phyloP scores from a whole-genome alignment of 2,888 invertebrate genomes.

The Caenorhabditis japonica region DNA sequence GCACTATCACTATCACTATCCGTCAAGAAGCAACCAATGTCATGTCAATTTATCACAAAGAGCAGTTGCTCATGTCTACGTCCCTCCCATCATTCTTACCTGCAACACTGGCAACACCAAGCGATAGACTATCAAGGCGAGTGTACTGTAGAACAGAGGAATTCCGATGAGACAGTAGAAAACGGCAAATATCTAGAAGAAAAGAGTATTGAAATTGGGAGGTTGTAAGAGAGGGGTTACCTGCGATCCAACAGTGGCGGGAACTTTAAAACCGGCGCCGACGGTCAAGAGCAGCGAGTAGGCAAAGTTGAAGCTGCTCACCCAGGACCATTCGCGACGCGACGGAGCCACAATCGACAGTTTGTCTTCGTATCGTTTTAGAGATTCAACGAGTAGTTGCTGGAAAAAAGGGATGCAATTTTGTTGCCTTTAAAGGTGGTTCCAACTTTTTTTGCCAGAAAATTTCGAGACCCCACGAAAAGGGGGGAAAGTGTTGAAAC shows the following conservation, averaged over 20 bases:
- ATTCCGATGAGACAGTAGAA: slow-evolving; percentile 72
- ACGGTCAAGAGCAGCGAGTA: slow-evolving; percentile 73
- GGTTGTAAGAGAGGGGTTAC: slow-evolving; percentile 31
- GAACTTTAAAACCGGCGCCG: slow-evolving; percentile 69
- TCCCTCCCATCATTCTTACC: slow-evolving; percentile 20
- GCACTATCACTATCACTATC: too few species aligned
- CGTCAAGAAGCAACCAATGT: too few species aligned
- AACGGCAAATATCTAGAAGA: slow-evolving; percentile 69
- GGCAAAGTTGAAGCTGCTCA: slow-evolving; percentile 72
- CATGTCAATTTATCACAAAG: not conserved
- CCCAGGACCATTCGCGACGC: slow-evolving; percentile 66
- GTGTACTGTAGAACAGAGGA: slow-evolving; percentile 71
- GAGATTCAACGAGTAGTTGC: slow-evolving; percentile 67
- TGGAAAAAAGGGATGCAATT: slow-evolving; percentile 41
- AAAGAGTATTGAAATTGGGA: not conserved
- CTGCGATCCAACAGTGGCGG: slow-evolving; percentile 69
- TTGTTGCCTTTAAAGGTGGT: not conserved
- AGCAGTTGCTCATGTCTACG: not conserved
- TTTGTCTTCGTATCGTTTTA: slow-evolving; percentile 68
- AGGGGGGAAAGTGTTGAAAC: too few species aligned
- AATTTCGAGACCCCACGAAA: too few species aligned
- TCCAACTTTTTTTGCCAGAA: too few species aligned
- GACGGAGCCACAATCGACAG: slow-evolving; percentile 52
- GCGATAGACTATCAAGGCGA: slow-evolving; percentile 53
- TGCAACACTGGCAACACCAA: slow-evolving; percentile 52